Percentiles rank a stretch among this genome's conserved stretches.
Conservation (phyloP, 2,888 invertebrate species). For the Eupithecia centaureata region DNA sequence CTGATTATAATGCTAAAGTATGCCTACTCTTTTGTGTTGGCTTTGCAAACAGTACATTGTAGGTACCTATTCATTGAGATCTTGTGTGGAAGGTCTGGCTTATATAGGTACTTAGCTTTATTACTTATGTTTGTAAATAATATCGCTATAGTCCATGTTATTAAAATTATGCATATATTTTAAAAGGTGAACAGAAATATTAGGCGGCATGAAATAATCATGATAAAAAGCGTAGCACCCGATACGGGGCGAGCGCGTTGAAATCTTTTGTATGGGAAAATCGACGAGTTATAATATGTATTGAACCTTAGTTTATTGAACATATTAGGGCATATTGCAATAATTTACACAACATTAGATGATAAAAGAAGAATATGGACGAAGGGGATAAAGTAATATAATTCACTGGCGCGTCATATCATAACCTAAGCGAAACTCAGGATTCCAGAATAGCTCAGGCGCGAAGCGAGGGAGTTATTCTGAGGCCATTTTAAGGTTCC, state of each 20-base stretch:
- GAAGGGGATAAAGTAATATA: no score
- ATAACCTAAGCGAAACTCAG: no score
- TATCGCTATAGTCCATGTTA: neutral
- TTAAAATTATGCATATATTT: neutral
- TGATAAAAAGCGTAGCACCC: neutral
- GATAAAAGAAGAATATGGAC: no score
- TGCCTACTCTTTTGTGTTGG: neutral
- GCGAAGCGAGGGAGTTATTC: no score
- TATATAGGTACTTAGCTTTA: neutral
- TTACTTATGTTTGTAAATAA: no score
- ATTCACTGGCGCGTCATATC: no score
- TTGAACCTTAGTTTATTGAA: no score
- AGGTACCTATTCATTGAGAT: neutral
- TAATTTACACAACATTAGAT: no score
- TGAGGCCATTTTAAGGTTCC: no score
- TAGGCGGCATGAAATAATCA: neutral
- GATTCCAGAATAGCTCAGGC: no score
- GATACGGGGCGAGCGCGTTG: constrained; percentile 35
- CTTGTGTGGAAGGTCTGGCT: neutral
- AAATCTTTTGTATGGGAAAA: constrained; percentile 36
- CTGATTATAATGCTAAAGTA: neutral
- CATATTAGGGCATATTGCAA: no score
- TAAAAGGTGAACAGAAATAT: neutral
- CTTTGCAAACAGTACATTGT: neutral
- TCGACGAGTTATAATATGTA: neutral